These are phyloP conservation scores for Ameiurus melas DNA, from an alignment of 2,113 vertebrate genomes.

Conservation along the genomic window DNA sequence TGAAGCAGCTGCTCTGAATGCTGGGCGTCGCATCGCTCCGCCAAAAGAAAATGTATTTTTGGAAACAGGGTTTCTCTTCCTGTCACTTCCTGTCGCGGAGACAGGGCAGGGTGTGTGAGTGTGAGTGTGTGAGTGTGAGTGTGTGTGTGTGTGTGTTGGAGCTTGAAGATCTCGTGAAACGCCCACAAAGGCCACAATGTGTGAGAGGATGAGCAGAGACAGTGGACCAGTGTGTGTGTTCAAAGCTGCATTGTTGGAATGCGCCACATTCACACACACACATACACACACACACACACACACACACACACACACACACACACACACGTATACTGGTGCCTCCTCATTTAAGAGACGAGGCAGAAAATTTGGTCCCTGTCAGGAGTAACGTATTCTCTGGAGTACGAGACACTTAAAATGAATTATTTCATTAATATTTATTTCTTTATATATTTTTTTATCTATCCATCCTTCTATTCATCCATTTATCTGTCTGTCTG, in stretches of 20 bases:
- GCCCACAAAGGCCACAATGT: conserved; percentile 72
- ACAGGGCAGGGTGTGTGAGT: conserved; percentile 38
- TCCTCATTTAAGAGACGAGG: conserved; percentile 10
- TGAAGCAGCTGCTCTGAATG: neutral
- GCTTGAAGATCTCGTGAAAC: conserved; percentile 67
- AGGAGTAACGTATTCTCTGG: neutral
- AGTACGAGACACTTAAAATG: neutral
- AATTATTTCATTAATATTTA: neutral
- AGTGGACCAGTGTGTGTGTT: conserved; percentile 66
- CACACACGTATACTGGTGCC: conserved; percentile 24
- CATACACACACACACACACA: conserved; percentile 23
- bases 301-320: conserved; percentile 24
- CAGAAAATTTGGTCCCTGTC: neutral
- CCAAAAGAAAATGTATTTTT: conserved; percentile 25
- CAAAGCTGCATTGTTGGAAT: conserved; percentile 73
- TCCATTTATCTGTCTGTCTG: neutral
- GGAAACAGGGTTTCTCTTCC: conserved; percentile 30
- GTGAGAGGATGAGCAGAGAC: conserved; percentile 70
- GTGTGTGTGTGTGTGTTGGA: conserved; percentile 58
- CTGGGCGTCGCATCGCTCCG: neutral
- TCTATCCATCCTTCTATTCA: neutral
- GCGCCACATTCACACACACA: too few species aligned
- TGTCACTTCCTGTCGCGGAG: conserved; percentile 25
- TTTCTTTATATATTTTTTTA: neutral
- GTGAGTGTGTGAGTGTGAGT: conserved; percentile 43